Percentiles rank a stretch among this genome's conserved stretches.
Conservation (phyloP, 92 coral and sea anemone species). For the Galaxea fascicularis region DNA sequence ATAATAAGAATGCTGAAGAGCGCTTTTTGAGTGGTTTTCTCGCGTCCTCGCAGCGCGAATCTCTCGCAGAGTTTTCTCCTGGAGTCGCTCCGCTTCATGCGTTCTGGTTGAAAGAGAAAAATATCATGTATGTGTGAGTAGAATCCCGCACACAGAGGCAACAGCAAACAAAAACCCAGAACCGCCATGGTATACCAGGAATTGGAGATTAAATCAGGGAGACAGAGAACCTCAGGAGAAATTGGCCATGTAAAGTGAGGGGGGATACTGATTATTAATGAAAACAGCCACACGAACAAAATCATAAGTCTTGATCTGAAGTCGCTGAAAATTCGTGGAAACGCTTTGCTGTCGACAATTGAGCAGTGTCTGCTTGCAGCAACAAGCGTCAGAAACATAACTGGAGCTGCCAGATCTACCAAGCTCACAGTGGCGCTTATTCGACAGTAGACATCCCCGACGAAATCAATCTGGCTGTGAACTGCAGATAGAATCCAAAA, state of each 20-base stretch:
- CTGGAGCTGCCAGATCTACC: constrained; percentile 77
- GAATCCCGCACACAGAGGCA: constrained; percentile 70
- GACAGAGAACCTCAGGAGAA: constrained; percentile 56
- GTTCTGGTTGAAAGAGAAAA: constrained; percentile 69
- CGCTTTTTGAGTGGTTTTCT: constrained; percentile 74
- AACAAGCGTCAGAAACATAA: constrained; percentile 67
- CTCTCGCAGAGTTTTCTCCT: constrained; percentile 60
- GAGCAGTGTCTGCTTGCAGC: constrained; percentile 78
- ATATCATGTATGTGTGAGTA: constrained; percentile 75
- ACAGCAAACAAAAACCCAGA: constrained; percentile 58
- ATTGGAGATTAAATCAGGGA: constrained; percentile 80
- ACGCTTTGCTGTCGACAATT: constrained; percentile 70
- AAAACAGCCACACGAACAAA: constrained; percentile 61
- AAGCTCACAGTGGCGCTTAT: constrained; percentile 75
- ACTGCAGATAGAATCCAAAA: constrained; percentile 85
- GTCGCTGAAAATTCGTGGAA: constrained; percentile 69
- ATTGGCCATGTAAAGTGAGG: constrained; percentile 82
- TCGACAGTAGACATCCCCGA: constrained; percentile 58
- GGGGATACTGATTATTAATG: constrained; percentile 65
- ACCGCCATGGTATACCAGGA: constrained; percentile 78
- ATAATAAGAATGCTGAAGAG: constrained; percentile 66
- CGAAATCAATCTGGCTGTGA: constrained; percentile 69
- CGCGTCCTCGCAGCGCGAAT: constrained; percentile 61
- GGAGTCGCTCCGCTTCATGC: constrained; percentile 47
- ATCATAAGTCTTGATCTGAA: constrained; percentile 58